A percentile compares a stretch with the other conserved stretches of the same genome.
These are phyloP conservation scores for Corythoichthys haematopterus DNA, from an alignment of 2,113 vertebrate species.

Conservation along the genomic window DNA sequence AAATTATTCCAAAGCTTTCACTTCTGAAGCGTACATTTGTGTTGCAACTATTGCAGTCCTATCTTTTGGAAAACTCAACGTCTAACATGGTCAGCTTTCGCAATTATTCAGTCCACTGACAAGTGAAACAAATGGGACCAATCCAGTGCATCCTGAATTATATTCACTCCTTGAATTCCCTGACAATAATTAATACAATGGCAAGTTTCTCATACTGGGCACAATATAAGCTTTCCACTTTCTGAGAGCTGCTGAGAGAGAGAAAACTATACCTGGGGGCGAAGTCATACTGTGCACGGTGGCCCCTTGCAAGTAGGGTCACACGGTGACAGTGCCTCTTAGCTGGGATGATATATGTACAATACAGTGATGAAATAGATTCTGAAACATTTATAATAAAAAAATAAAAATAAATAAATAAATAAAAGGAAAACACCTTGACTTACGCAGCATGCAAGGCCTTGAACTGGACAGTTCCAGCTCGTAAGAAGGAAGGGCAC, in stretches of 20 bases:
- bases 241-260: slow-evolving; percentile 54
- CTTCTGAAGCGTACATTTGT: slow-evolving; percentile 65
- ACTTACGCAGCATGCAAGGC: slow-evolving; percentile 22
- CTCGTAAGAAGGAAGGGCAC: slow-evolving; percentile 30
- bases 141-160: slow-evolving; percentile 76
- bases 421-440: slow-evolving; percentile 35
- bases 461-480: slow-evolving; percentile 30
- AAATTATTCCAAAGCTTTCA: slow-evolving; percentile 66
- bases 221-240: slow-evolving; percentile 66
- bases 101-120: slow-evolving; percentile 81
- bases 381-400: slow-evolving; percentile 42
- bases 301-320: slow-evolving; percentile 31
- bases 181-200: slow-evolving; percentile 78
- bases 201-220: slow-evolving; percentile 70
- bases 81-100: slow-evolving; percentile 79
- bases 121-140: slow-evolving; percentile 78
- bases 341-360: slow-evolving; percentile 37
- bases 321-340: slow-evolving; percentile 14
- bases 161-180: slow-evolving; percentile 75
- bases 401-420: not conserved
- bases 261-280: slow-evolving; percentile 48
- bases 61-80: slow-evolving; percentile 69
- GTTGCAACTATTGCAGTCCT: slow-evolving; percentile 57
- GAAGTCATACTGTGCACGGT: slow-evolving; percentile 38
- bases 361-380: not conserved